A percentile compares a stretch with the other conserved stretches of the same genome.
phyloP scores from a whole-genome alignment of 2,113 vertebrate genomes.

The Perca flavescens region DNA sequence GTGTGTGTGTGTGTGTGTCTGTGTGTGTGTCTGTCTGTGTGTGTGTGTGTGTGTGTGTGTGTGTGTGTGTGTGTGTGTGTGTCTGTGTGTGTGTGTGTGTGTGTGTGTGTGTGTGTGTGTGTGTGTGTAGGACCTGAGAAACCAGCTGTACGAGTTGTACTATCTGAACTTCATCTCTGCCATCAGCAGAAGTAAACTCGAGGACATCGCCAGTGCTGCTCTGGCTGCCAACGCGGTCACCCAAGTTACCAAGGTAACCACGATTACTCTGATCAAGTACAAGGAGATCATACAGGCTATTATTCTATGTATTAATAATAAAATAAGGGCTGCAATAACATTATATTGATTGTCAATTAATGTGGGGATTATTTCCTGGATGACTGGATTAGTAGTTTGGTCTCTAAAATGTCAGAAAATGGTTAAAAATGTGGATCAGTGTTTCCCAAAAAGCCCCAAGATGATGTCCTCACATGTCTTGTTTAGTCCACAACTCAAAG shows the following conservation, averaged over 20 bases:
- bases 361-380: no score
- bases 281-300: not conserved
- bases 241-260: constrained; percentile 94
- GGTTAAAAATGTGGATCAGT: no score
- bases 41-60: no score
- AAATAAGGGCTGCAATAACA: no score
- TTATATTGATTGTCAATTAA: no score
- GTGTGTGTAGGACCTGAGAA: constrained; percentile 91
- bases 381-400: no score
- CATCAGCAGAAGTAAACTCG: constrained; percentile 97
- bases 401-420: no score
- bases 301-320: not conserved
- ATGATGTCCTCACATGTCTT: no score
- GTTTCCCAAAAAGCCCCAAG: no score
- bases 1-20: no score
- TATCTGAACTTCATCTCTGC: constrained; percentile 99
- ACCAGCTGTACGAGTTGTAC: constrained; percentile 96
- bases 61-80: not conserved
- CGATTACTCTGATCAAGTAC: not conserved
- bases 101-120: constrained; percentile 21
- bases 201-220: constrained; percentile 97
- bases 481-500: no score
- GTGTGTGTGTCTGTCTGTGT: no score
- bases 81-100: not conserved
- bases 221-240: constrained; percentile 92